phyloP scores from a whole-genome alignment of 1,140 invertebrate species.

The Macrobrachium rosenbergii region DNA sequence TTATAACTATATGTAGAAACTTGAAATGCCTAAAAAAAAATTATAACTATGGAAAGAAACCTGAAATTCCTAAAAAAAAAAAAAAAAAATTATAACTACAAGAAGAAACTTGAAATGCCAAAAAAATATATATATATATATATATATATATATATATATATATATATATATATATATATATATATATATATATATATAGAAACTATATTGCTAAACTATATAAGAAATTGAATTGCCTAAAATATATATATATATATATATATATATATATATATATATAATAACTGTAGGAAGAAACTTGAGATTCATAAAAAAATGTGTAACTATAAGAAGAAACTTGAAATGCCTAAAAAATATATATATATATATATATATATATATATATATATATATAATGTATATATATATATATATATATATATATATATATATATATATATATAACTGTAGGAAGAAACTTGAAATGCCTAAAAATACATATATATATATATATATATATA shows the following conservation, averaged over 20 bases:
- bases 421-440: conserved; percentile 26
- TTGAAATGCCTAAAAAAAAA: neutral
- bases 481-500: conserved; percentile 26
- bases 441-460: too few species aligned
- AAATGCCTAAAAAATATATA: neutral
- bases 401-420: conserved; percentile 29
- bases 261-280: conserved; percentile 17
- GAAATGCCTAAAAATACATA: neutral
- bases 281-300: too few species aligned
- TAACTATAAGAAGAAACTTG: too few species aligned
- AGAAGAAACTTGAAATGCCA: too few species aligned
- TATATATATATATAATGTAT: conserved; percentile 3
- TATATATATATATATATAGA: conserved; percentile 34
- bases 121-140: neutral
- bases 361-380: conserved; percentile 12
- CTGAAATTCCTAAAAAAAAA: too few species aligned
- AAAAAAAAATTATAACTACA: neutral
- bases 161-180: conserved; percentile 38
- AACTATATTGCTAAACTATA: too few species aligned
- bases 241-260: conserved; percentile 5
- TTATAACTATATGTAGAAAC: neutral
- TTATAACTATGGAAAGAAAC: neutral
- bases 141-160: too few species aligned
- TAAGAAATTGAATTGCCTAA: neutral
- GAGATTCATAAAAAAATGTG: neutral